Evolutionary conservation across 2,888 invertebrate species (phyloP).

Genomic region (Anthrax anthrax): DNA sequence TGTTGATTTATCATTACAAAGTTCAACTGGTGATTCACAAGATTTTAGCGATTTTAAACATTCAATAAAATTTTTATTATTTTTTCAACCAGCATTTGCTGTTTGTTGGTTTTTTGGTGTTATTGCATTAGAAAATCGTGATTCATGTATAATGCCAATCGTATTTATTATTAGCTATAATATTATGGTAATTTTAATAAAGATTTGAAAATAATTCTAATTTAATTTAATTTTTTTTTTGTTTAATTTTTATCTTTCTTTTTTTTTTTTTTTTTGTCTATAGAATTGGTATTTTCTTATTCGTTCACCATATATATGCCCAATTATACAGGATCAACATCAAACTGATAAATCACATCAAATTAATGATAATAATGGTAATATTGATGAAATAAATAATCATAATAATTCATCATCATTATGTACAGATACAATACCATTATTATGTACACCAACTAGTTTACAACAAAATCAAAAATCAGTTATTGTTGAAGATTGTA

Average conservation of each 20-base stretch:
- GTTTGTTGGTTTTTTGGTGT: conserved; percentile 63
- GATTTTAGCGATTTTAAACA: conserved; percentile 44
- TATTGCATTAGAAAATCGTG: conserved; percentile 53
- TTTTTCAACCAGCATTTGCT: conserved; percentile 55
- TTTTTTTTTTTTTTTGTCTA: neutral
- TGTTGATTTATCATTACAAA: conserved; percentile 38
- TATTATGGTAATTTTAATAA: conserved; percentile 38
- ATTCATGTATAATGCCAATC: conserved; percentile 44
- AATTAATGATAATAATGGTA: conserved; percentile 6
- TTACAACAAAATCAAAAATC: conserved; percentile 4
- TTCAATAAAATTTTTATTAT: conserved; percentile 46
- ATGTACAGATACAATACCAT: conserved; percentile 15
- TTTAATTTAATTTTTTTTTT: neutral
- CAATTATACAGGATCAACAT: conserved; percentile 12
- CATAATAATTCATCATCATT: conserved; percentile 2
- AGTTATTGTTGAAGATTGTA: conserved; percentile 9
- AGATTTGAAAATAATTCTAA: neutral
- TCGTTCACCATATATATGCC: conserved; percentile 12
- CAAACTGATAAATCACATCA: conserved; percentile 11
- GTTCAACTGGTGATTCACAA: conserved; percentile 33
- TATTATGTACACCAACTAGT: conserved; percentile 11
- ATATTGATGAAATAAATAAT: conserved; percentile 9
- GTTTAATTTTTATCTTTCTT: neutral
- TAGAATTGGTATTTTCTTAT: conserved; percentile 14
- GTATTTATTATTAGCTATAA: conserved; percentile 43